A percentile compares a stretch with the other conserved stretches of the same genome.
Conservation (phyloP, 2,888 invertebrate species). For the Euspilapteryx auroguttella region DNA sequence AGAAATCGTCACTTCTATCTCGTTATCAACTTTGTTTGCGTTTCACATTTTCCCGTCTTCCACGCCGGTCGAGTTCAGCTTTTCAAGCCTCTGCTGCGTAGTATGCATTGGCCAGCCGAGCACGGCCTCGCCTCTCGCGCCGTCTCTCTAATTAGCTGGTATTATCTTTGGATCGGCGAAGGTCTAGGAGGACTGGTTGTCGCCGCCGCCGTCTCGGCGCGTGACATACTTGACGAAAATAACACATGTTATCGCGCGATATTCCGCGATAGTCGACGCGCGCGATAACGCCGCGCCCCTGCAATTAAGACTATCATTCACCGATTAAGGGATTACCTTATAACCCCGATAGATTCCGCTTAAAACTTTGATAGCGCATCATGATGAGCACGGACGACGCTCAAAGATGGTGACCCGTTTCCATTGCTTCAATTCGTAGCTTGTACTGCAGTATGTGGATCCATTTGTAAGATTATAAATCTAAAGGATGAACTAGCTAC, state of each 20-base stretch:
- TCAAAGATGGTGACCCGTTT: too few species aligned
- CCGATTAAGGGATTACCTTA: constrained; percentile 23
- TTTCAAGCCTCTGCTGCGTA: constrained; percentile 23
- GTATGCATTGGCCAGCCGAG: constrained; percentile 2
- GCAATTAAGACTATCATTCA: constrained; percentile 33
- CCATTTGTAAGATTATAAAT: too few species aligned
- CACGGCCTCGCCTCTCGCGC: too few species aligned
- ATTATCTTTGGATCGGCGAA: neutral
- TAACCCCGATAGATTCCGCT: constrained; percentile 17
- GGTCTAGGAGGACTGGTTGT: constrained; percentile 4
- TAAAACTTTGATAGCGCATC: constrained; percentile 7
- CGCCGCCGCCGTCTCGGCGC: constrained; percentile 11
- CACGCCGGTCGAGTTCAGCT: too few species aligned
- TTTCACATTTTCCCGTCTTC: too few species aligned
- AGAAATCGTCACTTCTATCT: too few species aligned
- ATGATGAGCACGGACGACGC: too few species aligned
- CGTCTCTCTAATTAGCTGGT: too few species aligned
- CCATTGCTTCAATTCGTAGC: too few species aligned
- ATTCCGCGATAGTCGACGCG: neutral
- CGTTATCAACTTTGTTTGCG: too few species aligned
- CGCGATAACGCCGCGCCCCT: constrained; percentile 40
- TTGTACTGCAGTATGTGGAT: too few species aligned
- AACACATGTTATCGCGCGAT: constrained; percentile 12
- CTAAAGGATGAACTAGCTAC: too few species aligned
- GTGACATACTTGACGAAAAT: constrained; percentile 21